These are phyloP conservation scores for Amphipoea oculea DNA, from an alignment of 2,888 invertebrate species.

Conservation along the genomic window DNA sequence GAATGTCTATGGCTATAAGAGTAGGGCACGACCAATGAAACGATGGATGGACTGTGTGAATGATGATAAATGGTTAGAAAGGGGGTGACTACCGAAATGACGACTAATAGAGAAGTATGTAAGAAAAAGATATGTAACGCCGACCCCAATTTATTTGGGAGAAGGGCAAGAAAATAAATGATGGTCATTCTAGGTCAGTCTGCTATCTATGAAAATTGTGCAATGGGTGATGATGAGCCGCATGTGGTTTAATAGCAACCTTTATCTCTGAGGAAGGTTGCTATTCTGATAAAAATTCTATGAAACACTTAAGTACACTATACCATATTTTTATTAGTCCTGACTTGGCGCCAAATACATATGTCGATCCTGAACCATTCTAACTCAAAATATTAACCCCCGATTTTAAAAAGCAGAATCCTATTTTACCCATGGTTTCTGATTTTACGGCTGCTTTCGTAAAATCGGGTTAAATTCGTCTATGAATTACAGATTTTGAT, in stretches of 20 bases:
- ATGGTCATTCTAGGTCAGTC: not conserved
- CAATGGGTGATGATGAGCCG: not conserved
- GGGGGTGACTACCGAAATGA: too few relatives aligned
- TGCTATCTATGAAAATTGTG: not conserved
- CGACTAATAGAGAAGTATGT: too few relatives aligned
- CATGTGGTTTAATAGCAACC: not conserved
- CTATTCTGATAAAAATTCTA: not conserved
- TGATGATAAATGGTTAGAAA: too few relatives aligned
- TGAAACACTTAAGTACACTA: too few relatives aligned
- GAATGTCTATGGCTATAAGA: too few relatives aligned
- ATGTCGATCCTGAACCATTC: not conserved
- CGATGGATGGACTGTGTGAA: too few relatives aligned
- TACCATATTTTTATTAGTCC: not conserved
- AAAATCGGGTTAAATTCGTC: not conserved
- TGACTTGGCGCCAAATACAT: not conserved
- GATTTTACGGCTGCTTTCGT: not conserved
- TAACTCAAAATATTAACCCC: not conserved
- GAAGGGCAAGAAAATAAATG: too few relatives aligned
- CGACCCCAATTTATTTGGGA: too few relatives aligned
- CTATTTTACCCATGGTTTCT: not conserved
- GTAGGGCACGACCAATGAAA: too few relatives aligned
- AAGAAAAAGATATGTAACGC: too few relatives aligned
- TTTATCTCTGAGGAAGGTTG: not conserved
- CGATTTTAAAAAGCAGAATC: not conserved
- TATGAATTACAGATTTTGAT: not conserved